phyloP scores from a whole-genome alignment of 1,140 invertebrate genomes.

The Whitmania pigra region DNA sequence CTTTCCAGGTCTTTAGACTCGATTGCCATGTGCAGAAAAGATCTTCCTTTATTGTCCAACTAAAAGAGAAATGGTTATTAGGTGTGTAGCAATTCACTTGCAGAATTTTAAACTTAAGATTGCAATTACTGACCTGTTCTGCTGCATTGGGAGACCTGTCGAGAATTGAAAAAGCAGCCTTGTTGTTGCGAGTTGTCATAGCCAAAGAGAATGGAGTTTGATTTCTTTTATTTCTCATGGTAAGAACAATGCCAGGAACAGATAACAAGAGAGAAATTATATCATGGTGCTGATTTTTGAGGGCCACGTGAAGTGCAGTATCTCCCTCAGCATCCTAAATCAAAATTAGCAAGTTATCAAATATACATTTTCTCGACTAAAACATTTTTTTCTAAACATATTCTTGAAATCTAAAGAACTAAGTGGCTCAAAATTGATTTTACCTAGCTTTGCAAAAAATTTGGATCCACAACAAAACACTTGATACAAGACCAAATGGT shows the following conservation, averaged over 20 bases:
- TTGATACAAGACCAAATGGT: too few species aligned
- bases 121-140: constrained; percentile 59
- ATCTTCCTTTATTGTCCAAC: constrained; percentile 65
- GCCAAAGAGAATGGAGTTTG: constrained; percentile 83
- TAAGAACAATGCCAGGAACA: constrained; percentile 70
- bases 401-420: too few species aligned
- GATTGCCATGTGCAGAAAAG: constrained; percentile 80
- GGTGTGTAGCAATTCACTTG: background rate
- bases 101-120: background rate
- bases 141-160: constrained; percentile 74
- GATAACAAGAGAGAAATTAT: constrained; percentile 70
- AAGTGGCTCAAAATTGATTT: too few species aligned
- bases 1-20: constrained; percentile 83
- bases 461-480: too few species aligned
- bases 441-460: too few species aligned
- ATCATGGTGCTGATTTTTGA: constrained; percentile 72
- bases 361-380: too few species aligned
- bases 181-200: constrained; percentile 73
- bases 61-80: constrained; percentile 28
- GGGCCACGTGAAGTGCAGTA: constrained; percentile 77
- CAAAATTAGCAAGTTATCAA: background rate
- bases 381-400: background rate
- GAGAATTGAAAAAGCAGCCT: constrained; percentile 78
- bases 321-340: constrained; percentile 67
- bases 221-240: constrained; percentile 66